Evolutionary conservation across 1,140 invertebrate genomes (phyloP).

Genomic region (Augochlora pura): DNA sequence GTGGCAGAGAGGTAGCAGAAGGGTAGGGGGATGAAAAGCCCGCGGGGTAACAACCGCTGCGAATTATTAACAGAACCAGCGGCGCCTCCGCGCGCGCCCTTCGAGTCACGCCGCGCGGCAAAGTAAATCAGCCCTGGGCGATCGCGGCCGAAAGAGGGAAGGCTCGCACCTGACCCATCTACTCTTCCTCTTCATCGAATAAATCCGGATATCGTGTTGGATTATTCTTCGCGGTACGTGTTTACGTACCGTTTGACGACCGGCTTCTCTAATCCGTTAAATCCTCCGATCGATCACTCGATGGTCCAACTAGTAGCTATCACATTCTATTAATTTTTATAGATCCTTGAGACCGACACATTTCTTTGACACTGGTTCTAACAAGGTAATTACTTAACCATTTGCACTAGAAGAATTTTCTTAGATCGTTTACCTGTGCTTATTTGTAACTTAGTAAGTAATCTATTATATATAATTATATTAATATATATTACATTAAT

Average conservation of each 20-base stretch:
- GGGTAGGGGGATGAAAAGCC: conserved; percentile 52
- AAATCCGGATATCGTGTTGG: conserved; percentile 26
- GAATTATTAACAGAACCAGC: conserved; percentile 67
- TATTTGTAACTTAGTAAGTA: too few species aligned
- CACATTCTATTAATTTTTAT: too few species aligned
- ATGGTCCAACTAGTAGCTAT: too few species aligned
- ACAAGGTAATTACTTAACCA: too few species aligned
- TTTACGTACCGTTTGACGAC: conserved; percentile 21
- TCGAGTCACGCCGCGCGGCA: conserved; percentile 53
- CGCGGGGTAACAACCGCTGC: conserved; percentile 60
- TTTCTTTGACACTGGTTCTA: too few species aligned
- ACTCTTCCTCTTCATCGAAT: conserved; percentile 24
- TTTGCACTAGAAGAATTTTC: too few species aligned
- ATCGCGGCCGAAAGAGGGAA: conserved; percentile 47
- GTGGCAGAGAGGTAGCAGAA: neutral
- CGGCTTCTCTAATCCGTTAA: neutral
- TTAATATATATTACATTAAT: too few species aligned
- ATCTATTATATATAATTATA: too few species aligned
- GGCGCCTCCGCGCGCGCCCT: conserved; percentile 54
- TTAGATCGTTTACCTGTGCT: too few species aligned
- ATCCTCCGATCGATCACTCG: too few species aligned
- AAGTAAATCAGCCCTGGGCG: conserved; percentile 65
- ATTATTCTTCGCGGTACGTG: conserved; percentile 40
- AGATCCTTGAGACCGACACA: too few species aligned
- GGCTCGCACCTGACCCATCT: conserved; percentile 2